These are phyloP conservation scores for Girardinichthys multiradiatus DNA, from an alignment of 2,113 vertebrate genomes.

Conservation along the genomic window DNA sequence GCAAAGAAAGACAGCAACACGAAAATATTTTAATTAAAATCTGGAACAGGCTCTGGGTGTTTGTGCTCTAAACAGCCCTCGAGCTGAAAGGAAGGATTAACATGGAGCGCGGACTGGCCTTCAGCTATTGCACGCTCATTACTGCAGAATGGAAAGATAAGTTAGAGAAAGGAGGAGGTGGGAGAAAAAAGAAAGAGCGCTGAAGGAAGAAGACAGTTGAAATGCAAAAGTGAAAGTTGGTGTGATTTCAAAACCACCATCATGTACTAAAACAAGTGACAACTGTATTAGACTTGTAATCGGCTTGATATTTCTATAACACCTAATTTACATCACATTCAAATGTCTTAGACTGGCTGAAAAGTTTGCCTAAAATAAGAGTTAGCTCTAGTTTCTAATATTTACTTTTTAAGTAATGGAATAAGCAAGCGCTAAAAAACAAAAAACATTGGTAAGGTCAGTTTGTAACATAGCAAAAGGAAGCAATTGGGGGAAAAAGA, in stretches of 20 bases:
- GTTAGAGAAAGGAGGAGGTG: conserved; percentile 27
- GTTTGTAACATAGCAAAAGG: background rate
- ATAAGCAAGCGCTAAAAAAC: too few relatives aligned
- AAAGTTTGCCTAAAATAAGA: background rate
- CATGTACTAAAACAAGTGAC: background rate
- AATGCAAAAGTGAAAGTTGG: conserved; percentile 30
- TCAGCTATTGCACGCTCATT: conserved; percentile 71
- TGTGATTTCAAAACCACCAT: conserved; percentile 21
- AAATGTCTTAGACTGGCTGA: background rate
- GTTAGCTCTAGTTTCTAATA: background rate
- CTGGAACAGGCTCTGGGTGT: conserved; percentile 66
- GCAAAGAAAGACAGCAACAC: conserved; percentile 57
- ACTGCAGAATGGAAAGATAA: conserved; percentile 65
- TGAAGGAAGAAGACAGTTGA: conserved; percentile 15
- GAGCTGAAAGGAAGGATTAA: conserved; percentile 80
- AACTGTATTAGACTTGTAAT: background rate
- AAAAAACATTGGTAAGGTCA: too few relatives aligned
- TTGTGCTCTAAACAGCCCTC: conserved; percentile 75
- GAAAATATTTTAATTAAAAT: conserved; percentile 82
- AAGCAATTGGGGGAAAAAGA: too few relatives aligned
- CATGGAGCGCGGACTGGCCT: conserved; percentile 60
- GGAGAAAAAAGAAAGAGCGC: conserved; percentile 12
- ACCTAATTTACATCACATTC: background rate
- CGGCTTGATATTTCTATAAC: conserved; percentile 5
- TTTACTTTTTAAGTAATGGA: too few relatives aligned